phyloP scores from a whole-genome alignment of 2,888 invertebrate genomes.

The Platycnemis pennipes region DNA sequence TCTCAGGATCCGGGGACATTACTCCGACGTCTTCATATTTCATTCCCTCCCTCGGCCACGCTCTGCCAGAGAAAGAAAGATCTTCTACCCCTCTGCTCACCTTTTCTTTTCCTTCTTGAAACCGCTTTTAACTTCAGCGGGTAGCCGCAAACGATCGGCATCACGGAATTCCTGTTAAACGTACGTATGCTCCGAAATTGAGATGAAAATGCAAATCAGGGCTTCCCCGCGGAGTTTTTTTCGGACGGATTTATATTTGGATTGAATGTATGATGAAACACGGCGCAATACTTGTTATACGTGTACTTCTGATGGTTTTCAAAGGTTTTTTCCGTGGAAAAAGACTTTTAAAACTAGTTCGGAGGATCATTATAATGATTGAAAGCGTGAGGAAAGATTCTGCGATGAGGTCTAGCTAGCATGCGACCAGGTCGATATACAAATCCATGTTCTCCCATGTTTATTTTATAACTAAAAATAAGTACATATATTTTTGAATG shows the following conservation, averaged over 20 bases:
- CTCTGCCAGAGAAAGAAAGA: neutral
- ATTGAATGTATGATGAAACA: neutral
- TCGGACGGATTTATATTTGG: no score
- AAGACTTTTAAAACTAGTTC: no score
- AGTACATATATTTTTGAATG: no score
- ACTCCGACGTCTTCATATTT: neutral
- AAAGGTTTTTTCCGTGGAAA: neutral
- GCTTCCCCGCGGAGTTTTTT: neutral
- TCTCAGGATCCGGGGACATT: neutral
- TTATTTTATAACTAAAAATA: no score
- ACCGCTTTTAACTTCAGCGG: neutral
- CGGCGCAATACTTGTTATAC: neutral
- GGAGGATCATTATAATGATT: neutral
- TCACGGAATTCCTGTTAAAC: neutral
- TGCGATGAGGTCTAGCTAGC: no score
- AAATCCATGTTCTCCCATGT: no score
- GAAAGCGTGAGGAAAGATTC: no score
- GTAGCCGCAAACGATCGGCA: neutral
- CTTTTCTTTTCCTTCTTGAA: neutral
- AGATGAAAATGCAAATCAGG: neutral
- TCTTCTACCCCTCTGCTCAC: neutral
- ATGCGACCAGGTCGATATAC: no score
- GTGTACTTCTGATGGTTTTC: neutral
- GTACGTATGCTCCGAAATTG: neutral
- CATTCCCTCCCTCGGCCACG: neutral